Conservation (phyloP, 2,113 vertebrate genomes). For the Amia ocellicauda region DNA sequence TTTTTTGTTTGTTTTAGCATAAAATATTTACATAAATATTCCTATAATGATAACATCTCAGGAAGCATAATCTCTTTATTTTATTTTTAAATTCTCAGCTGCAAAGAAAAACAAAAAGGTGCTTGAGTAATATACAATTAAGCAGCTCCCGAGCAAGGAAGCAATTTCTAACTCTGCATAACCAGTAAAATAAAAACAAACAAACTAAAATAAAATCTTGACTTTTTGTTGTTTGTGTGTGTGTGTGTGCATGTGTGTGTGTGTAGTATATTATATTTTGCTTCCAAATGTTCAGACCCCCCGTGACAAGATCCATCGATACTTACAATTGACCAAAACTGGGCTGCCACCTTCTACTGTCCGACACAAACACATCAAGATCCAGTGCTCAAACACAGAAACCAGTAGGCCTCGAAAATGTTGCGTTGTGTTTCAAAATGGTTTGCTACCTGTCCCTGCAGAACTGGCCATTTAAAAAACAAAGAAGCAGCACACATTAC, state of each 20-base stretch:
- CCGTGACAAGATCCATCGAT: constrained; percentile 29
- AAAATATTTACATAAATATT: constrained; percentile 91
- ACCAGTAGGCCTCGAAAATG: constrained; percentile 48
- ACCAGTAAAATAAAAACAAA: constrained; percentile 61
- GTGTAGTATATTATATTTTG: constrained; percentile 11
- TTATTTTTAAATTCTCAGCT: constrained; percentile 63
- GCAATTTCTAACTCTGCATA: constrained; percentile 72
- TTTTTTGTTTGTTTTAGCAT: constrained; percentile 70
- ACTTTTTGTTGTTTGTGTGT: too few relatives aligned
- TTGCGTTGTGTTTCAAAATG: neutral
- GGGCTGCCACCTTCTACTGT: neutral
- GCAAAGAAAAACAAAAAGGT: constrained; percentile 73
- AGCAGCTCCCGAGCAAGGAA: constrained; percentile 72
- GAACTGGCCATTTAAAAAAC: constrained; percentile 60
- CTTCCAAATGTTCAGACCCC: constrained; percentile 15
- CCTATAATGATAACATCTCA: constrained; percentile 83
- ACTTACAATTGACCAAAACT: neutral
- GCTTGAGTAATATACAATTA: constrained; percentile 84
- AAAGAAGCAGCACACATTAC: constrained; percentile 76
- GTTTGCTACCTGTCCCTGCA: constrained; percentile 24
- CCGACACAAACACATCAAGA: constrained; percentile 30
- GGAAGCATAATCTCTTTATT: constrained; percentile 72
- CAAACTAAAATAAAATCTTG: constrained; percentile 54
- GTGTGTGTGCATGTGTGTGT: too few relatives aligned
- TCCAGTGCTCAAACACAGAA: constrained; percentile 71